Evolutionary conservation across 2,888 invertebrate species (phyloP).

Genomic region (Drosophila subquinaria): DNA sequence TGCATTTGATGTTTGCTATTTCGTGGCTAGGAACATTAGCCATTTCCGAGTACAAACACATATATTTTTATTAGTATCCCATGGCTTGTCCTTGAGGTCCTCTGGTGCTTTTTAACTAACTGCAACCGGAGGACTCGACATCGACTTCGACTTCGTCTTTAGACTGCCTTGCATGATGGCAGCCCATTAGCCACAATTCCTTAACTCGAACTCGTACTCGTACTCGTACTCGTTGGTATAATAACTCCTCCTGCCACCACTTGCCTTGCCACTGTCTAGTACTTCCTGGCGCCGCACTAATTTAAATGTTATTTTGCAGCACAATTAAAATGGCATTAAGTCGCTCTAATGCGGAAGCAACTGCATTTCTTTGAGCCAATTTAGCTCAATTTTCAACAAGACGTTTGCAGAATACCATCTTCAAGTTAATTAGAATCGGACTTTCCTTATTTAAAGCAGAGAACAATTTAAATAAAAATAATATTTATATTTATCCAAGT

Average conservation of each 20-base stretch:
- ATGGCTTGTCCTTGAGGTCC: slow-evolving; percentile 51
- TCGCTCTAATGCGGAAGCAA: slow-evolving; percentile 26
- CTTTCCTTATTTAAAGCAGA: not conserved
- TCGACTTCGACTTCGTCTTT: slow-evolving; percentile 7
- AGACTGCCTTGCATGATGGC: slow-evolving; percentile 67
- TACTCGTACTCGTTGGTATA: slow-evolving; percentile 17
- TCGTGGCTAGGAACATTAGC: slow-evolving; percentile 25
- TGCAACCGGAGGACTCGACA: slow-evolving; percentile 35
- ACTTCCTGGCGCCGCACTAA: slow-evolving; percentile 65
- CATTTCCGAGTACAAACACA: slow-evolving; percentile 6
- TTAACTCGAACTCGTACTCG: slow-evolving; percentile 1
- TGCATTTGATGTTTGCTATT: slow-evolving; percentile 24
- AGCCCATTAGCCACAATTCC: slow-evolving; percentile 60
- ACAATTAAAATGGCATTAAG: slow-evolving; percentile 75
- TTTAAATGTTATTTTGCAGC: slow-evolving; percentile 74
- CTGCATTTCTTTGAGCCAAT: slow-evolving; percentile 45
- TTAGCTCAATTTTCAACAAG: slow-evolving; percentile 34
- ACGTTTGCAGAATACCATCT: slow-evolving; percentile 11
- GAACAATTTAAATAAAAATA: not conserved
- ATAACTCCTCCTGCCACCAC: slow-evolving; percentile 50
- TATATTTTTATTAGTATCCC: slow-evolving; percentile 26
- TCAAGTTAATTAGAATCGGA: slow-evolving; percentile 16
- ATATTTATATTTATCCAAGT: not conserved
- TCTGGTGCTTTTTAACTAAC: slow-evolving; percentile 30
- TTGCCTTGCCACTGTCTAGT: slow-evolving; percentile 30